These are phyloP conservation scores for Entomobrya multifasciata DNA, from an alignment of 2,888 invertebrate genomes.

Conservation along the genomic window DNA sequence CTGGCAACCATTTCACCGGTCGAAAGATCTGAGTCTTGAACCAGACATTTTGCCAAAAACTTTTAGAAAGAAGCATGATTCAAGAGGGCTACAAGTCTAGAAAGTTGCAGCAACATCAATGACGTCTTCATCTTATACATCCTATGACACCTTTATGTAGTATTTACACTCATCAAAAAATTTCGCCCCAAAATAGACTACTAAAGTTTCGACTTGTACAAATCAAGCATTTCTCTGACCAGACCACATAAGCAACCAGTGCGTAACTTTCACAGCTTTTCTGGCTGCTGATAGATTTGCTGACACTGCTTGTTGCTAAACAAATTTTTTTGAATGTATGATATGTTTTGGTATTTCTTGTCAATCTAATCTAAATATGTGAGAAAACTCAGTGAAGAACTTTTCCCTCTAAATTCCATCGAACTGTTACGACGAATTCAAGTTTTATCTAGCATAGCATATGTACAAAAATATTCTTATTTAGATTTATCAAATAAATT, in stretches of 20 bases:
- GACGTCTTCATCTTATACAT: not conserved
- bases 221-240: constrained; percentile 28
- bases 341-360: too few relatives aligned
- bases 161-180: constrained; percentile 19
- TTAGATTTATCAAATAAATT: too few relatives aligned
- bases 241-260: constrained; percentile 39
- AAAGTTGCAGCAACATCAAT: not conserved
- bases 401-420: too few relatives aligned
- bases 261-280: not conserved
- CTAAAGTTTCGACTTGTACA: too few relatives aligned
- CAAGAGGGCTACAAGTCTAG: not conserved
- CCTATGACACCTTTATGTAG: not conserved
- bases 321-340: too few relatives aligned
- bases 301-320: not conserved
- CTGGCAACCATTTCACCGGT: not conserved
- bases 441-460: too few relatives aligned
- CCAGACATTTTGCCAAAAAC: not conserved
- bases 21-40: not conserved
- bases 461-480: too few relatives aligned
- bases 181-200: constrained; percentile 30
- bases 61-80: too few relatives aligned
- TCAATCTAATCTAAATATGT: too few relatives aligned
- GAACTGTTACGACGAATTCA: too few relatives aligned
- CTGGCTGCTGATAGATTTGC: not conserved
- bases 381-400: too few relatives aligned